Evolutionary conservation across 2,888 invertebrate genomes (phyloP), one percentile per base, ranked within the genome.

Genomic region (Epicampocera succincta): DNA sequence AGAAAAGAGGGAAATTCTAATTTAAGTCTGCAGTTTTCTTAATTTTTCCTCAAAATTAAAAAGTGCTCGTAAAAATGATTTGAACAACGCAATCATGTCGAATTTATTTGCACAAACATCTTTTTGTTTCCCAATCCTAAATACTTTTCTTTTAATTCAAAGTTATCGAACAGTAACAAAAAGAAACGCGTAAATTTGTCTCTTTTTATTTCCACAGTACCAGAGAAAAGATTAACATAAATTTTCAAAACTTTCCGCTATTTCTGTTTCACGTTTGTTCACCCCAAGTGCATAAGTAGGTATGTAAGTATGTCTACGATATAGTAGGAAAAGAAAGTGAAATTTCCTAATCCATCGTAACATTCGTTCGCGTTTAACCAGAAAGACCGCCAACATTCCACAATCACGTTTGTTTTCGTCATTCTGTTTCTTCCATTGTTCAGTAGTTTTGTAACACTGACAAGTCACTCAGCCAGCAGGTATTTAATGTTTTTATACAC

Each of bases 281-380:
- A 76, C 52, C 68, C 46, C 69, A 65, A 58, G 19, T n/a, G 33
- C 42, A n/a, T 42, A 21, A 42, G 19, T 42, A 25, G 2, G 25
- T 25, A 25, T 33, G 8, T 6, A 9, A 8, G 33, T 33, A 9
- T 42, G 38, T 33, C 19, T 56, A 21, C 38, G 33, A 4, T 63
- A 52, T 46, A 56, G 48, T 50, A 74, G 40, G 65, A 79, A 79
- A 79, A 73, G 78, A 79, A 79, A 79, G 78, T 73, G 78, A 79
- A 79, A 73, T 79, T 73, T 73, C 33, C 38, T 44, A 65, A 72
- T 21, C 46, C 56, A 48, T 48, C 38, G 42, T 11, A 25, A 25
- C 13, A 40, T 40, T n/a, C 19, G 13, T 40, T 44, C 25, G 15
- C 19, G 21, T 4, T 25, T 33, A 38, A 38, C 15, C n/a, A 60